Evolutionary conservation across 2,888 invertebrate species (phyloP).

Genomic region (Synanthedon formicaeformis): DNA sequence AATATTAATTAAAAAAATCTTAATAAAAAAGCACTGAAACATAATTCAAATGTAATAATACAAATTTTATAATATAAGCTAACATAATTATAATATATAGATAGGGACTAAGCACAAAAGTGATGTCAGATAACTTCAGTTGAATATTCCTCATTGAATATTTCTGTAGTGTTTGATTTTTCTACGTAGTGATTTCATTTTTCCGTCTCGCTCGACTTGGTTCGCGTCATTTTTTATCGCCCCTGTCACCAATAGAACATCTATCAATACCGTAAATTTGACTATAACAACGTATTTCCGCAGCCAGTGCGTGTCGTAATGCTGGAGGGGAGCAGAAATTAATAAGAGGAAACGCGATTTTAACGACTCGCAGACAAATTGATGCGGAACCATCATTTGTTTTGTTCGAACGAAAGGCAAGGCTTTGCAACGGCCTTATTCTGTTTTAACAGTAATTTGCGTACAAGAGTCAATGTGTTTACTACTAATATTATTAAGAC

Average conservation of each 20-base stretch:
- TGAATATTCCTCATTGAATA: neutral
- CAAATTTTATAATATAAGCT: no score
- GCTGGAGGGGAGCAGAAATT: conserved; percentile 49
- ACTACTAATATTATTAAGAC: no score
- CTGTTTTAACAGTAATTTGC: conserved; percentile 8
- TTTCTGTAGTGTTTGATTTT: conserved; percentile 6
- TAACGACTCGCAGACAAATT: conserved; percentile 58
- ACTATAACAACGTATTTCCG: conserved; percentile 39
- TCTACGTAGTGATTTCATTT: neutral
- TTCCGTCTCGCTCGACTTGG: neutral
- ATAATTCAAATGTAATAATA: no score
- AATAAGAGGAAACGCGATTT: conserved; percentile 58
- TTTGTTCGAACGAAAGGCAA: conserved; percentile 28
- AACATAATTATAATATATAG: no score
- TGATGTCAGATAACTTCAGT: no score
- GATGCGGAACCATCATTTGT: conserved; percentile 58
- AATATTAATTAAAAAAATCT: no score
- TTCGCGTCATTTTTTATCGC: conserved; percentile 10
- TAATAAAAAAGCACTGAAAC: no score
- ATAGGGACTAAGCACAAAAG: no score
- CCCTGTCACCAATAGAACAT: conserved; percentile 21
- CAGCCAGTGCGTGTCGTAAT: conserved; percentile 26
- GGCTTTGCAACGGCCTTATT: conserved; percentile 18
- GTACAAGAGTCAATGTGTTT: no score
- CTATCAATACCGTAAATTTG: conserved; percentile 42